Base-by-base conservation (phyloP, 2,113 vertebrate species). In the Hippocampus abdominalis region DNA sequence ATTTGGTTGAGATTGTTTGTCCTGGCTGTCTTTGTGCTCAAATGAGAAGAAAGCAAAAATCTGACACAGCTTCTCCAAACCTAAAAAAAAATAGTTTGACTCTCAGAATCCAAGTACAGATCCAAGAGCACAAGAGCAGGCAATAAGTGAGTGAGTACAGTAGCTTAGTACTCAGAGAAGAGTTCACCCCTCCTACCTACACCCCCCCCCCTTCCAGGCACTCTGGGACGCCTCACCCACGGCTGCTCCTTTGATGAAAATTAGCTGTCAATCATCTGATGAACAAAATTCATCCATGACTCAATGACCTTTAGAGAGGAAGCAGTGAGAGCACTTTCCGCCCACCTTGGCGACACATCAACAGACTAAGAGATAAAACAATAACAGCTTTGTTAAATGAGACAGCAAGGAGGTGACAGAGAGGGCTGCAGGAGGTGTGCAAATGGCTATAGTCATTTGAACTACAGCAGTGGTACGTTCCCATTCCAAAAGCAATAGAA, bases 221-320 rank as follows among this genome's bases (percentile, higher is more conserved):
- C 65, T 54, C 49, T 5, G 39, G n/a, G 12, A 48, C 70, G 20
- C 21, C 63, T 69, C 32, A 9, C 73, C 57, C 72, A 64, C 60
- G 71, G 75, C 72, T 75, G 78, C 83, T 64, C 15, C 63, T 89
- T 88, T 88, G 87, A 88, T 88, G 72, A 83, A 81, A 89, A 89
- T 86, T 68, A 88, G 76, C 80, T 81, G 84, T 80, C 86, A 80
- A 80, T 81, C 71, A 46, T 81, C 71, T 76, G 86, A 91, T 87
- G 68, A 71, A 76, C 74, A 72, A 69, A n/a, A 75, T 85, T 81
- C 81, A 88, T 84, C 75, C 32, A 49, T 69, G 60, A 84, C 78
- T 84, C 82, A 54, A 81, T 90, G 88, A 92, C 91, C 89, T 91
- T 91, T 89, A 69, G 67, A 59, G 67, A 64, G 70, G 71, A 78